Conservation (phyloP, 2,797 vertebrate genomes). For the Centropyge bicolor region DNA sequence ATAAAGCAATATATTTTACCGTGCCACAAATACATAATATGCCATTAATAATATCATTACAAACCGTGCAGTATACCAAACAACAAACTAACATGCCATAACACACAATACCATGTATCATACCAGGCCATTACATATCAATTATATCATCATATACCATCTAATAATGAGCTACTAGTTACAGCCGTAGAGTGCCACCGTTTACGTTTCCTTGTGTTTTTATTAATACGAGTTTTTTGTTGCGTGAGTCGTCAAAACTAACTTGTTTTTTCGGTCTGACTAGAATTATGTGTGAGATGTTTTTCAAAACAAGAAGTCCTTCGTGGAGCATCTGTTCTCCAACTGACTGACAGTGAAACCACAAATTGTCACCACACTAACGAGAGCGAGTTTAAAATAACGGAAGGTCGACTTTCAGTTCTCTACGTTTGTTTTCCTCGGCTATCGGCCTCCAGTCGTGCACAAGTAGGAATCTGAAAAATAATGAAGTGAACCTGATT, state of each 20-base stretch:
- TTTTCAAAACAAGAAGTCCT: slow-evolving; percentile 1
- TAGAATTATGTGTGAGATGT: background rate
- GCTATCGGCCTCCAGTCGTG: background rate
- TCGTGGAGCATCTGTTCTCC: background rate
- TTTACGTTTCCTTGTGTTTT: too few species aligned
- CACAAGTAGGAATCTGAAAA: background rate
- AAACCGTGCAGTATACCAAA: background rate
- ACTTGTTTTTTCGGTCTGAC: background rate
- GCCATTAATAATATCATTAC: background rate
- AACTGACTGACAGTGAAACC: background rate
- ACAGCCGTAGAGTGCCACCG: background rate
- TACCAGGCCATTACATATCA: background rate
- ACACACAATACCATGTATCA: too few species aligned
- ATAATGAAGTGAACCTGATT: background rate
- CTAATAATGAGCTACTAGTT: too few species aligned
- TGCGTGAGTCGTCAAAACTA: background rate
- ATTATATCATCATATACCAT: background rate
- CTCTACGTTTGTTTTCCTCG: background rate
- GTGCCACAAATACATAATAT: background rate
- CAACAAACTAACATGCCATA: background rate
- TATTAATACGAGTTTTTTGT: too few species aligned
- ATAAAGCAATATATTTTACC: background rate
- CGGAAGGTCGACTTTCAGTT: background rate
- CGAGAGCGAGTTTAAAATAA: background rate
- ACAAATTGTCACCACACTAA: background rate